Base-by-base conservation (phyloP, 2,797 vertebrate genomes). In the Sebastes jordani region DNA sequence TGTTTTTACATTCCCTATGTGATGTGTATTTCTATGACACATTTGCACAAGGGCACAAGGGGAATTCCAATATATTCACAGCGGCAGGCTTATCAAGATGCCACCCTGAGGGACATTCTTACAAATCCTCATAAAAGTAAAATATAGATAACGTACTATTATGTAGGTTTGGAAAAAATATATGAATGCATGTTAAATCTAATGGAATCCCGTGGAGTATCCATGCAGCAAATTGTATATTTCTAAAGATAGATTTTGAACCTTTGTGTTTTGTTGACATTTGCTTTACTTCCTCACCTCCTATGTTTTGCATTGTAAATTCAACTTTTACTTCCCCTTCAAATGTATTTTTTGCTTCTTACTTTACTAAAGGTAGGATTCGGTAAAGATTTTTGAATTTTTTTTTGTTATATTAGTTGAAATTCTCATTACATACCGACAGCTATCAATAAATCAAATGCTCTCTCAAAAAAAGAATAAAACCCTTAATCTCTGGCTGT, bases 11-110 rank as follows among this genome's bases (percentile, higher is more conserved):
- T 55, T 66, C 64, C 22, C 30, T 56, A 7, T 38, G 5, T 76
- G 34, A 49, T 76, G 66, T 76, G 63, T 71, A n/a, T 83, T 80
- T 74, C 36, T 84, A 30, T 78, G 69, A 86, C 52, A 82, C 71
- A 71, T 75, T 67, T 70, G 38, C n/a, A 56, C 54, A 52, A 71
- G 70, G 73, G 78, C n/a, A 66, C 56, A 46, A 64, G 74, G 77
- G 83, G 70, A 85, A 82, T 71, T 87, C 77, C 81, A 72, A 11
- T 60, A 27, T 65, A 32, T 71, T 67, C 36, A 73, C 42, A 42
- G 30, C 13, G 2, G 54, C 20, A 23, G 63, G 6, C 36, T 64
- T 60, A 69, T 78, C n/a, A 4, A 54, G 52, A 36, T 18, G 52
- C 29, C 58, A 13, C 56, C 60, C 54, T 11, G 18, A 71, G 59